These are phyloP conservation scores for Teleogryllus occipitalis DNA, from an alignment of 1,140 invertebrate species.

Conservation along the genomic window DNA sequence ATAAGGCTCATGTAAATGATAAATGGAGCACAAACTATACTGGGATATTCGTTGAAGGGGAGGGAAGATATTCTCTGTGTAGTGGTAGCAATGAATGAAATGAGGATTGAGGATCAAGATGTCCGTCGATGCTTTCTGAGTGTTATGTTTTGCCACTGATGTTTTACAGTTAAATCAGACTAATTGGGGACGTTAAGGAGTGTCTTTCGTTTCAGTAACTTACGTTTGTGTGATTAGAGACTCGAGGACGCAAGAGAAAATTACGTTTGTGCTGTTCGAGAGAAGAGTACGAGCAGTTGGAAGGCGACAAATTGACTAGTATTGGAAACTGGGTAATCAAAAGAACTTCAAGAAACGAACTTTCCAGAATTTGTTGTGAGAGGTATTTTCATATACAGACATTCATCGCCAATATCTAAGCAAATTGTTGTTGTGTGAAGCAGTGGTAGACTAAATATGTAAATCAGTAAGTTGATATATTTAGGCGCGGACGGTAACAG, in stretches of 20 bases:
- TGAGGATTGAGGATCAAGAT: constrained; percentile 4
- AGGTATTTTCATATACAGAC: not conserved
- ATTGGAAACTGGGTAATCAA: constrained; percentile 4
- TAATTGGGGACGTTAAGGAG: not conserved
- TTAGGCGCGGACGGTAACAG: not conserved
- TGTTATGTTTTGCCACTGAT: constrained; percentile 4
- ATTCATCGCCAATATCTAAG: not conserved
- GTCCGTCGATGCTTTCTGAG: not conserved
- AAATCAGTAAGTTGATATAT: not conserved
- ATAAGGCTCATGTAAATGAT: not conserved
- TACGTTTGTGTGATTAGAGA: not conserved
- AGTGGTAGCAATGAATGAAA: not conserved
- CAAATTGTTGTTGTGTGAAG: not conserved
- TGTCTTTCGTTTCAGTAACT: not conserved
- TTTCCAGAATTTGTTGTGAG: not conserved
- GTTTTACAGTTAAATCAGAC: not conserved
- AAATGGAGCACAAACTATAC: not conserved
- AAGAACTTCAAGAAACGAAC: not conserved
- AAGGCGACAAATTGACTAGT: not conserved
- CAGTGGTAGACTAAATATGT: not conserved
- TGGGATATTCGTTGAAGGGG: not conserved
- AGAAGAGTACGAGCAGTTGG: not conserved
- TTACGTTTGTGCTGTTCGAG: not conserved
- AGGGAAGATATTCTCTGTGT: not conserved
- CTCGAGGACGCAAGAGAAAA: not conserved